Evolutionary conservation across 1,140 invertebrate species (phyloP).

Genomic region (Rhynchophorus ferrugineus): DNA sequence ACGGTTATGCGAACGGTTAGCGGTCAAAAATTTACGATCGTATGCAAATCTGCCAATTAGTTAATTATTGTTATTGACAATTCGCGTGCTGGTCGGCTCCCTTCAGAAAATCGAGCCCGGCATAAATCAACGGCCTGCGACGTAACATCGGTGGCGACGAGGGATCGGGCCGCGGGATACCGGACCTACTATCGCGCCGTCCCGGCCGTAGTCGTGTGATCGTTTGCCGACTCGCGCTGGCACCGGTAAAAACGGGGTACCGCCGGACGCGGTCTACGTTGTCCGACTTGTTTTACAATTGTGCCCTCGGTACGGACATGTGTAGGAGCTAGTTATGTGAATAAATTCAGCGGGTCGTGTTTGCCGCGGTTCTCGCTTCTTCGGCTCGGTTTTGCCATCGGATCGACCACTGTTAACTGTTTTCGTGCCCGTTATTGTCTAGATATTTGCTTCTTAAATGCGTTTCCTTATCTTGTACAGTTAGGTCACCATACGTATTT

Average conservation of each 20-base stretch:
- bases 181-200: background rate
- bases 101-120: conserved; percentile 5
- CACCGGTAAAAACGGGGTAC: background rate
- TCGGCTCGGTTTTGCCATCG: too few species aligned
- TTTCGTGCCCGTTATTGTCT: too few species aligned
- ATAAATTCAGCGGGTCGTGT: background rate
- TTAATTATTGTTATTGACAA: conserved; percentile 38
- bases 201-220: background rate
- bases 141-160: conserved; percentile 25
- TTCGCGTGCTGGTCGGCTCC: conserved; percentile 28
- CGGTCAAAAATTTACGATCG: conserved; percentile 15
- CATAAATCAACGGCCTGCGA: background rate
- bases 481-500: too few species aligned
- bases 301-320: background rate
- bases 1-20: too few species aligned
- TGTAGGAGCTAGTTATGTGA: background rate
- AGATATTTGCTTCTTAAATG: too few species aligned
- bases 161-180: background rate
- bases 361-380: too few species aligned
- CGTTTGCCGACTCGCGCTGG: background rate
- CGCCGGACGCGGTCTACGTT: background rate
- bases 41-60: conserved; percentile 34
- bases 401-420: too few species aligned
- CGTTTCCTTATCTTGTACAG: too few species aligned
- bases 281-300: background rate